Base-by-base conservation (phyloP, 2,888 invertebrate genomes). In the Leptodirus hochenwartii region DNA sequence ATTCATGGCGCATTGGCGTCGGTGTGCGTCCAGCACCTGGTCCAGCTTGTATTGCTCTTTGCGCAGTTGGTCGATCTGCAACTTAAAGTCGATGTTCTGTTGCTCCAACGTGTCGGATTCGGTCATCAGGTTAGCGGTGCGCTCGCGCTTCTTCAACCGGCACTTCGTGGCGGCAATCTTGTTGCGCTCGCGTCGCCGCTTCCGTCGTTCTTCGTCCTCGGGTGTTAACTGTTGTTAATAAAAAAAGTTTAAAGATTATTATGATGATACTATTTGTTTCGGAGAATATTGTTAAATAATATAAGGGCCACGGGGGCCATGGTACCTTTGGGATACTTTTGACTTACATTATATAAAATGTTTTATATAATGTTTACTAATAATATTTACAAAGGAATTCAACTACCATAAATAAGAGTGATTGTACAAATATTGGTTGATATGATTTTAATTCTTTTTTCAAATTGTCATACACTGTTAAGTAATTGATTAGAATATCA, bases 121-220 rank as follows among this genome's bases (percentile, higher is more conserved):
- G 37, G 73, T 74, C 41, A 85, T 78, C 41, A 88, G 59, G 49
- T 84, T 84, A 43, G 75, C 74, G 2, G 85, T 87, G 40, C 81
- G 69, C 50, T 87, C 85, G 22, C 88, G 75, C 54, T 90, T 90
- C 66, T 90, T 90, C 64, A 88, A 69, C 40, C 90, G 71, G 51
- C 90, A 90, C 55, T 90, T 90, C 8, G 90, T 90, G 34, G 90
- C 90, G 29, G 90, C 90, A 39, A 90, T 82, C 61, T 90, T 90
- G 56, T 90, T 90, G 42, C 88, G 65, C 56, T 90, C 90, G 45
- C 90, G 70, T 47, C 90, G 64, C 33, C 85, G 66, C 34, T 80
- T 62, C 33, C 88, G 66, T 17, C 88, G 66, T 49, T 87, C 88
- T 58, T 88, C 88, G 49, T 88, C 88, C 61, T 88, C 88, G 27